These are phyloP conservation scores for Scarus forsteni DNA, from an alignment of 2,797 vertebrate species.

Conservation along the genomic window DNA sequence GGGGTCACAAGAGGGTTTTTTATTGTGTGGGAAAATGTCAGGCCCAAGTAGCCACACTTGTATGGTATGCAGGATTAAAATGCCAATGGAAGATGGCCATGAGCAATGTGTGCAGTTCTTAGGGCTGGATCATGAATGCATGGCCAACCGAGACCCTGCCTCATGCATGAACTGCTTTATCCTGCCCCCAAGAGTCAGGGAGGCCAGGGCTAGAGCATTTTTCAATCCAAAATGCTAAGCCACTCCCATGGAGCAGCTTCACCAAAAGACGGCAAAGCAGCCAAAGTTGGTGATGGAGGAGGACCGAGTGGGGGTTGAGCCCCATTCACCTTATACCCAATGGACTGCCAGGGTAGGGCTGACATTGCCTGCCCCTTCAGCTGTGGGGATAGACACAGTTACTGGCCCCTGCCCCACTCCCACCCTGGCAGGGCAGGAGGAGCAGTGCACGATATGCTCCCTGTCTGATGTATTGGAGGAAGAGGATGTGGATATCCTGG, in stretches of 20 bases:
- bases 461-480: too few relatives aligned
- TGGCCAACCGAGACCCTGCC: neutral
- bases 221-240: neutral
- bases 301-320: neutral
- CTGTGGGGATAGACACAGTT: too few relatives aligned
- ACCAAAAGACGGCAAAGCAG: neutral
- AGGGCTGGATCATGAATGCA: neutral
- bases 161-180: neutral
- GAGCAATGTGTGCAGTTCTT: neutral
- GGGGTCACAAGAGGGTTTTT: neutral
- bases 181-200: neutral
- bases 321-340: too few relatives aligned
- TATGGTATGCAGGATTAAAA: neutral
- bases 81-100: neutral
- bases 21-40: neutral
- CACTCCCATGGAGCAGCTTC: neutral
- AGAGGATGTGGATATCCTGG: too few relatives aligned
- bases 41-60: neutral
- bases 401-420: too few relatives aligned
- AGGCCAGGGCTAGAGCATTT: neutral
- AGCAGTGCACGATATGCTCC: too few relatives aligned
- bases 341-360: too few relatives aligned
- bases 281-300: neutral
- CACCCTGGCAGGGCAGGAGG: too few relatives aligned
- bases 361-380: too few relatives aligned